Percentiles rank a stretch among this genome's conserved stretches.
phyloP scores from a whole-genome alignment of 2,888 invertebrate genomes.

The Clepsis dumicolana region DNA sequence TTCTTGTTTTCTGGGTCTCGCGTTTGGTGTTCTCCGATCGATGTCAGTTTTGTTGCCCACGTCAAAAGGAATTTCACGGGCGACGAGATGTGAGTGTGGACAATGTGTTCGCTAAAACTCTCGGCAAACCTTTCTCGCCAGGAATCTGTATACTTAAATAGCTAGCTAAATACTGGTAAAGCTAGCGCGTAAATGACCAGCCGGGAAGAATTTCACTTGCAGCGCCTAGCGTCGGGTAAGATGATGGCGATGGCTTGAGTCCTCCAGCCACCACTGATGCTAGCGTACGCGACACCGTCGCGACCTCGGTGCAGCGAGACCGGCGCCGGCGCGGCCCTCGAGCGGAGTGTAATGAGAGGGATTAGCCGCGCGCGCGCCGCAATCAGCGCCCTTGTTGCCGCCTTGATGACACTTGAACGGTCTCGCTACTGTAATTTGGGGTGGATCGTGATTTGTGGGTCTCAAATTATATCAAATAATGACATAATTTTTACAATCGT shows the following conservation, averaged over 20 bases:
- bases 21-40: too few species aligned
- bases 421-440: constrained; percentile 42
- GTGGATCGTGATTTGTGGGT: constrained; percentile 28
- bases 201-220: too few species aligned
- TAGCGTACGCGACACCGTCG: neutral
- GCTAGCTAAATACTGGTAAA: too few species aligned
- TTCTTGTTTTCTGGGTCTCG: too few species aligned
- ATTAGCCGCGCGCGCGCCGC: constrained; percentile 52
- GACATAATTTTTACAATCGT: constrained; percentile 32
- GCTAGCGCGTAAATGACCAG: too few species aligned
- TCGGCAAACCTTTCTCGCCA: too few species aligned
- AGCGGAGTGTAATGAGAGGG: constrained; percentile 56
- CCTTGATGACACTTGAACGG: constrained; percentile 52
- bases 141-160: too few species aligned
- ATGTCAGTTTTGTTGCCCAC: too few species aligned
- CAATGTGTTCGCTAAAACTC: too few species aligned
- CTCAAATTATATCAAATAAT: constrained; percentile 35
- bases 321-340: constrained; percentile 22
- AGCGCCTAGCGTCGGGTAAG: neutral
- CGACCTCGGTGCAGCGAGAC: neutral
- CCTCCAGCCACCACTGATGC: too few species aligned
- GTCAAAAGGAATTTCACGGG: too few species aligned
- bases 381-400: constrained; percentile 61
- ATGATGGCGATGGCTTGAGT: neutral
- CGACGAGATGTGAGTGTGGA: too few species aligned